These are phyloP conservation scores for Hesperia comma DNA, from an alignment of 2,888 invertebrate genomes.

Conservation along the genomic window DNA sequence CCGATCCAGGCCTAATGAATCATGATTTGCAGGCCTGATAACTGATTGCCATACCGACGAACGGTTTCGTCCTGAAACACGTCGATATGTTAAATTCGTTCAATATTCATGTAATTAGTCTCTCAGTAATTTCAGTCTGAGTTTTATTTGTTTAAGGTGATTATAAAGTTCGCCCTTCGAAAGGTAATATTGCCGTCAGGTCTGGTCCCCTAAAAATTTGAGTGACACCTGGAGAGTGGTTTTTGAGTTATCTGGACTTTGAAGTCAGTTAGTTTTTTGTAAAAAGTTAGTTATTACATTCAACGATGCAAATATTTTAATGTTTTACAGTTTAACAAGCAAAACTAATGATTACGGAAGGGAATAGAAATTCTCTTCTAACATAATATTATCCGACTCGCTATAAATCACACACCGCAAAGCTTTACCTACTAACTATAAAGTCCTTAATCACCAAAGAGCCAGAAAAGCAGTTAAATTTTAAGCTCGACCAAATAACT, in stretches of 20 bases:
- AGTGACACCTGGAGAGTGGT: too few species aligned
- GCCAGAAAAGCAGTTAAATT: background rate
- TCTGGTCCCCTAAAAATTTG: too few species aligned
- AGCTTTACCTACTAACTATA: background rate
- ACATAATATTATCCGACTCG: background rate
- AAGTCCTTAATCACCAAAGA: background rate
- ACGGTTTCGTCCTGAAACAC: slow-evolving; percentile 27
- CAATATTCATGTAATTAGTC: slow-evolving; percentile 7
- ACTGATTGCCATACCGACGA: slow-evolving; percentile 37
- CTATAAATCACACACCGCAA: background rate
- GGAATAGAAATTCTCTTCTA: too few species aligned
- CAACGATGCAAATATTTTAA: too few species aligned
- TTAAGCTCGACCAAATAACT: slow-evolving; percentile 21
- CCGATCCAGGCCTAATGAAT: slow-evolving; percentile 59
- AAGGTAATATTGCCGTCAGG: too few species aligned
- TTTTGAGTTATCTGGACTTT: too few species aligned
- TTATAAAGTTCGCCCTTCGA: background rate
- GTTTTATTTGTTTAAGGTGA: background rate
- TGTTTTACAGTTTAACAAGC: too few species aligned
- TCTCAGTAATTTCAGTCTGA: background rate
- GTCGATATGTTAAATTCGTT: slow-evolving; percentile 15
- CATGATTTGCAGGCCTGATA: slow-evolving; percentile 55
- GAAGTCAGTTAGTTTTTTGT: too few species aligned
- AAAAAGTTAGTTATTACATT: too few species aligned
- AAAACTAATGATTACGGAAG: too few species aligned